phyloP scores from a whole-genome alignment of 2,888 invertebrate species.

The Drosophila algonquin region DNA sequence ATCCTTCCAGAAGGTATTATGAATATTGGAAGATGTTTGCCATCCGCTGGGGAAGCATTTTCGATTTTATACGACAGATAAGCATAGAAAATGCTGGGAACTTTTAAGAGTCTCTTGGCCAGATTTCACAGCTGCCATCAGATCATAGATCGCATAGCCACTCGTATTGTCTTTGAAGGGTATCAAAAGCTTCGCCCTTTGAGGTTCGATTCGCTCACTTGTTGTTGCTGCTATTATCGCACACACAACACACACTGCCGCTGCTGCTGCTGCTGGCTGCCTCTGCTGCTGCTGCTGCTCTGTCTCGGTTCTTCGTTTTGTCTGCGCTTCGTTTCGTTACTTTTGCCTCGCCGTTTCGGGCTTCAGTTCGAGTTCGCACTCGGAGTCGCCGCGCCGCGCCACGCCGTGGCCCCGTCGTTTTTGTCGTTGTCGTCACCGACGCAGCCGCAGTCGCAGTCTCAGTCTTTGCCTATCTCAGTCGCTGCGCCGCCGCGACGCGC shows the following conservation, averaged over 20 bases:
- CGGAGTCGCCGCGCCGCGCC: slow-evolving; percentile 3
- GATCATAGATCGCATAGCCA: not conserved
- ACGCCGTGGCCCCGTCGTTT: not conserved
- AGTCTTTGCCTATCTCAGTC: slow-evolving; percentile 23
- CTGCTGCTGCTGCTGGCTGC: not conserved
- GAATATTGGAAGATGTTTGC: not conserved
- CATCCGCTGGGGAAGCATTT: not conserved
- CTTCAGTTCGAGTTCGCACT: slow-evolving; percentile 52
- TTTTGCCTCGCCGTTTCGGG: slow-evolving; percentile 17
- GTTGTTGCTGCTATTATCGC: slow-evolving; percentile 40
- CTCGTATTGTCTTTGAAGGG: not conserved
- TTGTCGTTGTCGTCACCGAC: slow-evolving; percentile 2
- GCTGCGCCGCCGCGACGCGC: slow-evolving; percentile 11
- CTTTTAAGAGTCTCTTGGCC: not conserved
- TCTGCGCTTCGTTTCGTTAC: slow-evolving; percentile 17
- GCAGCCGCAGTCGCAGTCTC: slow-evolving; percentile 31
- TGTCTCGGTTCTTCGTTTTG: slow-evolving; percentile 14
- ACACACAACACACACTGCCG: slow-evolving; percentile 14
- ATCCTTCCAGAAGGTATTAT: not conserved
- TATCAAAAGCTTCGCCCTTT: not conserved
- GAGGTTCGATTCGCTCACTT: not conserved
- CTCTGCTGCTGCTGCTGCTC: slow-evolving; percentile 18
- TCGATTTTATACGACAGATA: not conserved
- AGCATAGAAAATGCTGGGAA: not conserved
- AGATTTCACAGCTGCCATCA: not conserved